Percentiles rank a stretch among this genome's conserved stretches.
phyloP scores from a whole-genome alignment of 2,888 invertebrate species.

The Acronicta alni region DNA sequence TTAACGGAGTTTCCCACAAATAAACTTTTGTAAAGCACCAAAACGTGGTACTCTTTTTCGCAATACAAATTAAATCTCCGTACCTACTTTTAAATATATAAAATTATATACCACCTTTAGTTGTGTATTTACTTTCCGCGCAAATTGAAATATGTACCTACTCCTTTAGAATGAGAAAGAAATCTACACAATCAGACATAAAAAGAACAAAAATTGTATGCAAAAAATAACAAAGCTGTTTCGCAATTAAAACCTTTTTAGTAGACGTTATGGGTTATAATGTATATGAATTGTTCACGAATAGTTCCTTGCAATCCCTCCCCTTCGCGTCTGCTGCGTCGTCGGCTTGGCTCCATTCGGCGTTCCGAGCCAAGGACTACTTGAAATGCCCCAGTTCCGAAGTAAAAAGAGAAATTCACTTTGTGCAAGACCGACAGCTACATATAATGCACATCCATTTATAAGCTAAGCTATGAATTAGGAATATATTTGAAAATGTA shows the following conservation, averaged over 20 bases:
- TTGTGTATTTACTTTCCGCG: neutral
- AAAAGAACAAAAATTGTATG: slow-evolving; percentile 38
- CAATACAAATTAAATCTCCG: slow-evolving; percentile 4
- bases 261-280: slow-evolving; percentile 57
- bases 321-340: slow-evolving; percentile 15
- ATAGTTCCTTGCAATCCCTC: slow-evolving; percentile 36
- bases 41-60: slow-evolving; percentile 1
- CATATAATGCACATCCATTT: slow-evolving; percentile 37
- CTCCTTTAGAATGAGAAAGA: neutral
- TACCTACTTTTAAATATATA: neutral
- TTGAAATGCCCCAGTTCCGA: slow-evolving; percentile 64
- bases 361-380: slow-evolving; percentile 60
- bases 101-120: neutral
- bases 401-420: slow-evolving; percentile 52
- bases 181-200: slow-evolving; percentile 7
- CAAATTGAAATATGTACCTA: neutral
- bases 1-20: slow-evolving; percentile 29
- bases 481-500: neutral
- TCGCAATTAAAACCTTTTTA: slow-evolving; percentile 64
- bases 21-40: slow-evolving; percentile 27
- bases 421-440: slow-evolving; percentile 50
- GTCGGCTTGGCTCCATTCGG: slow-evolving; percentile 46
- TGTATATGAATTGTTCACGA: slow-evolving; percentile 65
- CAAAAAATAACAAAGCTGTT: slow-evolving; percentile 54
- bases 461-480: slow-evolving; percentile 1